These are phyloP conservation scores for Bagarius yarrelli DNA, from an alignment of 2,113 vertebrate species.

Conservation along the genomic window DNA sequence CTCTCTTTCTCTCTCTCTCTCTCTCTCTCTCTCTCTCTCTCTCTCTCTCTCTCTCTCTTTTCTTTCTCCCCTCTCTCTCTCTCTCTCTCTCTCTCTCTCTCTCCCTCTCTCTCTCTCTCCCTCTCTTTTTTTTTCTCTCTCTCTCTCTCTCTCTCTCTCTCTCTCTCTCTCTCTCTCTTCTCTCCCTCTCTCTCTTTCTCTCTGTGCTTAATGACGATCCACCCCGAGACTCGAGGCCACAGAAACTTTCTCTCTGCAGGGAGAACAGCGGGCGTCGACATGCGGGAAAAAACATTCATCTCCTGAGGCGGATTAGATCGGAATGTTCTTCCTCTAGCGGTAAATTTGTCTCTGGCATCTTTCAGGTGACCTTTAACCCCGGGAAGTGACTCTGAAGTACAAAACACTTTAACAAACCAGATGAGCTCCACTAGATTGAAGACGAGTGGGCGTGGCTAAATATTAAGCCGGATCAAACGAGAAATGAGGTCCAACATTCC, in stretches of 20 bases:
- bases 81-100: too few relatives aligned
- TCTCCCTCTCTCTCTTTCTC: not conserved
- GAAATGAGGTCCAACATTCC: not conserved
- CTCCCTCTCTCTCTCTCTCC: too few relatives aligned
- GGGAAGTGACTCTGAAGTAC: not conserved
- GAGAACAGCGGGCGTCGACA: not conserved
- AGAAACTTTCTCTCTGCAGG: not conserved
- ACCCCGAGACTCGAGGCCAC: not conserved
- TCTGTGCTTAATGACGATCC: not conserved
- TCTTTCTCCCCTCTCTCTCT: too few relatives aligned
- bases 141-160: not conserved
- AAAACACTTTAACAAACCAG: not conserved
- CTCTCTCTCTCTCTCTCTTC: not conserved
- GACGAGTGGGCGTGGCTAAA: not conserved
- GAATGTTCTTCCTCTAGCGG: not conserved
- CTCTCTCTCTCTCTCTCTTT: too few relatives aligned
- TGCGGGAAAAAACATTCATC: not conserved
- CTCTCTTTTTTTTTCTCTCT: too few relatives aligned
- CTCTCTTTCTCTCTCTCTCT: too few relatives aligned
- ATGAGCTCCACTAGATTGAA: not conserved
- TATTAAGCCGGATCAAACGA: not conserved
- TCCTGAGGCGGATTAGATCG: not conserved
- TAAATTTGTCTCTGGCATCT: conserved; percentile 2
- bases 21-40: too few relatives aligned
- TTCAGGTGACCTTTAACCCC: conserved; percentile 7